A percentile compares a stretch with the other conserved stretches of the same genome.
phyloP scores from a whole-genome alignment of 92 coral and sea anemone genomes.

The Zoanthus solanderi region DNA sequence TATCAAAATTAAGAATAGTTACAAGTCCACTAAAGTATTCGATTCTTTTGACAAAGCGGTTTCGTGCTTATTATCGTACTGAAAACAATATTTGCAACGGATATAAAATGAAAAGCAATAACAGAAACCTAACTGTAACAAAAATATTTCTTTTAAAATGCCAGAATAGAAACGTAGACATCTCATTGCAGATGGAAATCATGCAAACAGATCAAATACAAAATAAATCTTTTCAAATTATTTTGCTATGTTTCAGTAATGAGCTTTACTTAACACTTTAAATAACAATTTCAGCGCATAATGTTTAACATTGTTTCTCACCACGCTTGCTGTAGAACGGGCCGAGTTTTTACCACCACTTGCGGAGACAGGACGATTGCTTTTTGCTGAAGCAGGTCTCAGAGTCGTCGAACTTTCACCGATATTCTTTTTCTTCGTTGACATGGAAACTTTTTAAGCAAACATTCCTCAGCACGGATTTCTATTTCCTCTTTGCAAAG shows the following conservation, averaged over 20 bases:
- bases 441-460: constrained; percentile 10
- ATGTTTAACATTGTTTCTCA: constrained; percentile 36
- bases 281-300: background rate
- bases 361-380: constrained; percentile 61
- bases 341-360: constrained; percentile 71
- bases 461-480: background rate
- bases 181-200: too few species aligned
- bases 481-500: background rate
- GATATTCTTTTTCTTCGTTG: constrained; percentile 45
- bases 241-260: background rate
- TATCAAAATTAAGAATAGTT: too few species aligned
- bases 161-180: background rate
- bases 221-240: background rate
- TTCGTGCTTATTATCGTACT: too few species aligned
- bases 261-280: background rate
- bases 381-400: constrained; percentile 62
- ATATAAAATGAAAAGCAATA: background rate
- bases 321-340: constrained; percentile 82
- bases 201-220: too few species aligned
- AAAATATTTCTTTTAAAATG: background rate
- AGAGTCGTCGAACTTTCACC: constrained; percentile 11
- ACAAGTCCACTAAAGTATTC: too few species aligned
- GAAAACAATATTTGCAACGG: background rate
- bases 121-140: background rate
- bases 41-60: too few species aligned